These are phyloP conservation scores for Diadophis punctatus DNA, from an alignment of 2,113 vertebrate species.

Conservation along the genomic window DNA sequence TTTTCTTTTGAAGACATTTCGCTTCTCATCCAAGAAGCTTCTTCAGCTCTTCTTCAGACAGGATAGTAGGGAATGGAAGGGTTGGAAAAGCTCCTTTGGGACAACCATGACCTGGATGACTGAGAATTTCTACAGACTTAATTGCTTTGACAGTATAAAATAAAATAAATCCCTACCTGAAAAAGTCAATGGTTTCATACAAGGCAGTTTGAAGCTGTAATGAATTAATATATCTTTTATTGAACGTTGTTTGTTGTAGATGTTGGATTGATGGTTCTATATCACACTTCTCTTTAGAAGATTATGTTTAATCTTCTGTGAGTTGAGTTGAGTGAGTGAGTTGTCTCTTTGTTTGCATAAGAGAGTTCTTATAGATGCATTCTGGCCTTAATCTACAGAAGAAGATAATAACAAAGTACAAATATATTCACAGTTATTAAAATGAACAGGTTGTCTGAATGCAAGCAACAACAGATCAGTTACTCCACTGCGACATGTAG, in stretches of 20 bases:
- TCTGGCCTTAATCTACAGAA: not conserved
- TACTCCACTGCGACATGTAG: not conserved
- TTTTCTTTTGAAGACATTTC: too few species aligned
- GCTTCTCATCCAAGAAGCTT: too few species aligned
- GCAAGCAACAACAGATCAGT: constrained; percentile 44
- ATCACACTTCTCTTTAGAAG: not conserved
- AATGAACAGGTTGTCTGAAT: constrained; percentile 35
- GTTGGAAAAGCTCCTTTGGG: too few species aligned
- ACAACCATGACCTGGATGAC: too few species aligned
- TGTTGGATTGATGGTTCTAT: not conserved
- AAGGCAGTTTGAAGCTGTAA: not conserved
- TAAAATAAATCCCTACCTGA: not conserved
- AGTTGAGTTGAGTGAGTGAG: too few species aligned
- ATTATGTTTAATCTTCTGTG: not conserved
- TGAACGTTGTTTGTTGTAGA: not conserved
- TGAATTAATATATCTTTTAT: not conserved
- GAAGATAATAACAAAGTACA: not conserved
- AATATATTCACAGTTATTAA: not conserved
- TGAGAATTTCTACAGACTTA: too few species aligned
- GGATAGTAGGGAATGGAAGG: too few species aligned
- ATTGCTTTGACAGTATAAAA: not conserved
- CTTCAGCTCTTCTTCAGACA: too few species aligned
- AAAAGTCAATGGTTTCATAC: not conserved
- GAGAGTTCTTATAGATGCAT: not conserved
- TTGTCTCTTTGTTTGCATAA: not conserved